Conservation (phyloP, 2,888 invertebrate genomes). For the Amiota communis region DNA sequence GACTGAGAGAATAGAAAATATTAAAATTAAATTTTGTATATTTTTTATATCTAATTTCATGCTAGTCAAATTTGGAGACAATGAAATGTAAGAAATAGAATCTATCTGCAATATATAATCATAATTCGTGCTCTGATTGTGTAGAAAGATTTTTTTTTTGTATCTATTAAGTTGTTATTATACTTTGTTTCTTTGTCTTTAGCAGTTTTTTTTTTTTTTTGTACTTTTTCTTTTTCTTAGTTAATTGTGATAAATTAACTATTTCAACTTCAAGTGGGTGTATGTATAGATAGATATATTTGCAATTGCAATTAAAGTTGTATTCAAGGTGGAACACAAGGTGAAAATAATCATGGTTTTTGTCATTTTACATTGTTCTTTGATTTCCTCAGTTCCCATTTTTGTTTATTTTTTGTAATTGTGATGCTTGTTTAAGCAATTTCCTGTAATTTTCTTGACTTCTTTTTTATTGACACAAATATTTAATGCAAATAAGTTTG, state of each 20-base stretch:
- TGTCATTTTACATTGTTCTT: neutral
- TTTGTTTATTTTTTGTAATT: neutral
- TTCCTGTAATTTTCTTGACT: slow-evolving; percentile 21
- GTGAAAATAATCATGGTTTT: neutral
- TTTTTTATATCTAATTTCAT: no score
- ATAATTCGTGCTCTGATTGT: neutral
- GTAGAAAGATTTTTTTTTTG: no score
- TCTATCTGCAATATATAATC: slow-evolving; percentile 3
- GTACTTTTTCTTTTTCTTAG: neutral
- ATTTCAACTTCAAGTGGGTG: slow-evolving; percentile 13
- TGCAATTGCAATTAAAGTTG: slow-evolving; percentile 19
- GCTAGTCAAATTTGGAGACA: no score
- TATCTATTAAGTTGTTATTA: neutral
- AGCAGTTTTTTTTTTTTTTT: neutral
- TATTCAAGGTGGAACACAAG: slow-evolving; percentile 20
- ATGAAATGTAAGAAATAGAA: neutral
- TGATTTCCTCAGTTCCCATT: neutral
- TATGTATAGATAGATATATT: neutral
- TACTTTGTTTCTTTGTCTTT: neutral
- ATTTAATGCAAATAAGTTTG: slow-evolving; percentile 8
- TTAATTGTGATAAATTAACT: slow-evolving; percentile 14
- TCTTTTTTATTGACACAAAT: neutral
- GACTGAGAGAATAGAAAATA: no score
- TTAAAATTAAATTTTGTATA: no score
- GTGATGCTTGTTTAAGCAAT: neutral